Evolutionary conservation across 2,888 invertebrate species (phyloP).

Genomic region (Pristionchus maxplancki): DNA sequence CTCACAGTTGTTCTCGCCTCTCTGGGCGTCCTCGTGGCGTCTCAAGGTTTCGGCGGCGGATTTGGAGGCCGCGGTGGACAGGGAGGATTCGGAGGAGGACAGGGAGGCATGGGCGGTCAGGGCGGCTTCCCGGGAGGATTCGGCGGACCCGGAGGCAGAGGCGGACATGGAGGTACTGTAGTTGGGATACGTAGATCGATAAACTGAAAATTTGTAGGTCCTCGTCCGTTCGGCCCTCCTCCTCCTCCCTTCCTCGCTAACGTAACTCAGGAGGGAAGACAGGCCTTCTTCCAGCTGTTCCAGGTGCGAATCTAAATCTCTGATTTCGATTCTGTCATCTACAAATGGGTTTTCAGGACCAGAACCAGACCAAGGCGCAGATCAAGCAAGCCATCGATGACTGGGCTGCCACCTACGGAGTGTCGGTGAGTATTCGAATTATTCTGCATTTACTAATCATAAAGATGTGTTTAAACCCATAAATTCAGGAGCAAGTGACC

Average conservation of each 20-base stretch:
- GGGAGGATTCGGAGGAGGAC: background rate
- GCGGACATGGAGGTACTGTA: constrained; percentile 23
- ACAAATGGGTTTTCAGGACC: background rate
- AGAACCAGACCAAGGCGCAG: constrained; percentile 30
- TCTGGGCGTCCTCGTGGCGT: background rate
- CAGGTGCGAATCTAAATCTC: background rate
- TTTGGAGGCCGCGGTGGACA: background rate
- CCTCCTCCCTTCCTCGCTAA: constrained; percentile 31
- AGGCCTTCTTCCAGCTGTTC: constrained; percentile 25
- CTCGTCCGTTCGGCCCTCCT: background rate
- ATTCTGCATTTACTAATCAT: background rate
- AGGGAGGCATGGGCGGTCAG: background rate
- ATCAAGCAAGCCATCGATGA: constrained; percentile 5
- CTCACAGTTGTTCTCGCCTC: background rate
- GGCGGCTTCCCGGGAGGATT: background rate
- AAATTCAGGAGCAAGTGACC: background rate
- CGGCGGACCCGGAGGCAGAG: constrained; percentile 22
- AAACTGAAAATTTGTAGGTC: background rate
- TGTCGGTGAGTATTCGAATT: background rate
- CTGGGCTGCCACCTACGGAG: background rate
- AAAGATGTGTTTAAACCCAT: background rate
- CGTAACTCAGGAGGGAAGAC: constrained; percentile 2
- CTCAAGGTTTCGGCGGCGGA: constrained; percentile 26
- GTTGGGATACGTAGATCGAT: too few species aligned
- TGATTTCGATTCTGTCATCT: background rate